phyloP scores from a whole-genome alignment of 2,888 invertebrate species.

The Pseudococcus viburni region DNA sequence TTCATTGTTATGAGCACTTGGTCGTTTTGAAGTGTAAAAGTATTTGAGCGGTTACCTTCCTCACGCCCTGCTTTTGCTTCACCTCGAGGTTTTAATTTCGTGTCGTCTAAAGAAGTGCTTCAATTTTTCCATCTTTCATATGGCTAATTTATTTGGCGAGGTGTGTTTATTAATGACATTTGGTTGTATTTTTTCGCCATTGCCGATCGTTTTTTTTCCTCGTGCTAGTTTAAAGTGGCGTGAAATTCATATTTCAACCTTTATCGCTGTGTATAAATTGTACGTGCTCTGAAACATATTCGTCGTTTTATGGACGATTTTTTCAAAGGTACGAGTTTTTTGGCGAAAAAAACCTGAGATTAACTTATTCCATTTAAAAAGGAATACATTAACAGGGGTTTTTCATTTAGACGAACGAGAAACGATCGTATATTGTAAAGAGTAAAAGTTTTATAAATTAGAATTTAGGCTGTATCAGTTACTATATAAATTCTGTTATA shows the following conservation, averaged over 20 bases:
- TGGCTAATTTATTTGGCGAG: slow-evolving; percentile 25
- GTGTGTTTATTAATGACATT: slow-evolving; percentile 39
- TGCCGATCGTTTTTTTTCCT: neutral
- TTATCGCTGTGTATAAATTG: slow-evolving; percentile 41
- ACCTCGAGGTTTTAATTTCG: slow-evolving; percentile 10
- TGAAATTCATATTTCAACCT: slow-evolving; percentile 51
- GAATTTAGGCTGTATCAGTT: slow-evolving; percentile 48
- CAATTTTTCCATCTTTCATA: slow-evolving; percentile 18
- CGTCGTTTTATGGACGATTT: slow-evolving; percentile 29
- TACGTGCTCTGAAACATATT: slow-evolving; percentile 41
- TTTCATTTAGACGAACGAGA: neutral
- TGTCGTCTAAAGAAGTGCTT: slow-evolving; percentile 19
- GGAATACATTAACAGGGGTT: slow-evolving; percentile 37
- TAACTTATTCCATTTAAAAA: slow-evolving; percentile 51
- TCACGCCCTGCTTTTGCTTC: neutral
- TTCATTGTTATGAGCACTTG: slow-evolving; percentile 32
- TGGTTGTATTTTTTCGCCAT: slow-evolving; percentile 1
- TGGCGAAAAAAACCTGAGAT: neutral
- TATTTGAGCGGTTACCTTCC: slow-evolving; percentile 6
- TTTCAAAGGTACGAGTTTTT: slow-evolving; percentile 5
- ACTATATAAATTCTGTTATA: slow-evolving; percentile 41
- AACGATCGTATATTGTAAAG: neutral
- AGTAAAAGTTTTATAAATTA: slow-evolving; percentile 43
- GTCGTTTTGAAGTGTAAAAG: slow-evolving; percentile 11
- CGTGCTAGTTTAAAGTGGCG: neutral